phyloP scores from a whole-genome alignment of 1,140 invertebrate species.

The Hormaphis cornu region DNA sequence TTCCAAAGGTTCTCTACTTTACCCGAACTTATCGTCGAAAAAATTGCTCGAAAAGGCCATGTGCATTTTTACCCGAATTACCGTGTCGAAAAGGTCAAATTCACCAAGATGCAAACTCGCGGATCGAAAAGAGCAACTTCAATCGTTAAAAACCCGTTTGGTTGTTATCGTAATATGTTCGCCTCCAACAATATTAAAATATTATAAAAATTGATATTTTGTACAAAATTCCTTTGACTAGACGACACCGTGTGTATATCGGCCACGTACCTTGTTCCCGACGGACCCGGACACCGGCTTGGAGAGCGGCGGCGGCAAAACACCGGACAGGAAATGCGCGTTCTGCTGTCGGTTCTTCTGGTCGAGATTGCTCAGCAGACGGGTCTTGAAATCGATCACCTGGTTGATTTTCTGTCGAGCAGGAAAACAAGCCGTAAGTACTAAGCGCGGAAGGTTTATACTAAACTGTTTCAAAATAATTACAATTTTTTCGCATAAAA shows the following conservation, averaged over 20 bases:
- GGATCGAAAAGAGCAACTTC: too few relatives aligned
- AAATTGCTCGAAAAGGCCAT: too few relatives aligned
- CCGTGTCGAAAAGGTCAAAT: too few relatives aligned
- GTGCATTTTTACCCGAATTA: too few relatives aligned
- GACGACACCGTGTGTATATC: neutral
- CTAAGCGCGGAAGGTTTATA: neutral
- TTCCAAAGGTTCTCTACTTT: too few relatives aligned
- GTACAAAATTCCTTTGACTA: too few relatives aligned
- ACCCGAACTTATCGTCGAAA: too few relatives aligned
- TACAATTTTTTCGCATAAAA: neutral
- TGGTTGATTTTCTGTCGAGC: conserved; percentile 38
- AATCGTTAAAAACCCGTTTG: too few relatives aligned
- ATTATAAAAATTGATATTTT: too few relatives aligned
- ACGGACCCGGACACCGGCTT: neutral
- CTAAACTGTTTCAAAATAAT: neutral
- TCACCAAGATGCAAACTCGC: too few relatives aligned
- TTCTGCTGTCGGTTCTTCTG: conserved; percentile 33
- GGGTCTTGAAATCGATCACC: conserved; percentile 37
- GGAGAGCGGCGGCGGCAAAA: neutral
- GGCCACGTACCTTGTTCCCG: neutral
- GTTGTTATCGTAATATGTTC: too few relatives aligned
- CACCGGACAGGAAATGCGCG: conserved; percentile 34
- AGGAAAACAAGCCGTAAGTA: neutral
- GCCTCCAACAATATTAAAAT: too few relatives aligned
- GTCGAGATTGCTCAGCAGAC: conserved; percentile 34